Conservation (phyloP, 1,140 invertebrate species). For the Bathynomus jamesi region DNA sequence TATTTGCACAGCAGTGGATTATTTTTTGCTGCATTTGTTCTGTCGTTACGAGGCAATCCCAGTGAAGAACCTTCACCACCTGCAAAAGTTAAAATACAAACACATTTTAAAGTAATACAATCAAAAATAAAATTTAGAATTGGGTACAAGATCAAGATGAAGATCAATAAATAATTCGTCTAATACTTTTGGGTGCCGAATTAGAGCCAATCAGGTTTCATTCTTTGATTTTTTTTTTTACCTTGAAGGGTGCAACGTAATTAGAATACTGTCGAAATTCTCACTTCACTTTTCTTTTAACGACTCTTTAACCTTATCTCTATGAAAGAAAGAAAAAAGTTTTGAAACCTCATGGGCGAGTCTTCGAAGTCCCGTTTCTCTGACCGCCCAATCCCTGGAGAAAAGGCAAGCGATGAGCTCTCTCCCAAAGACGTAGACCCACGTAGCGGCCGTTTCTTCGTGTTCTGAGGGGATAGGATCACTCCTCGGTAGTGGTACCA, state of each 20-base stretch:
- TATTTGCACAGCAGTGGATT: constrained; percentile 42
- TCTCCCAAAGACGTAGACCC: constrained; percentile 45
- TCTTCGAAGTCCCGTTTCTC: constrained; percentile 45
- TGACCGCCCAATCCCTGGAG: constrained; percentile 46
- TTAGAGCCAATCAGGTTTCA: no score
- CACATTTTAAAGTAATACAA: neutral
- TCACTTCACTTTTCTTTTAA: no score
- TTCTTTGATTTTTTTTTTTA: no score
- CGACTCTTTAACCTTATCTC: no score
- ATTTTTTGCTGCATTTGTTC: constrained; percentile 37
- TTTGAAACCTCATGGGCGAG: constrained; percentile 40
- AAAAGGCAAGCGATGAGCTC: constrained; percentile 45
- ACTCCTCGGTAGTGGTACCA: constrained; percentile 41
- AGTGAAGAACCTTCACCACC: constrained; percentile 32
- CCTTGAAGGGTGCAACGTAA: no score
- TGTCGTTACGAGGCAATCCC: constrained; percentile 23
- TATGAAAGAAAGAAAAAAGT: no score
- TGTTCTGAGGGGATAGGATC: constrained; percentile 45
- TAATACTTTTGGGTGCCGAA: no score
- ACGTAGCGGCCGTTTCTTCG: constrained; percentile 40
- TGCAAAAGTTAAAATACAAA: constrained; percentile 2
- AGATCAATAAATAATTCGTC: no score
- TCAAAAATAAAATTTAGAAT: neutral
- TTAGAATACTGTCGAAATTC: no score
- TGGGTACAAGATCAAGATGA: no score